Evolutionary conservation across 2,888 invertebrate species (phyloP), one percentile per base, ranked within the genome.

Genomic region (Monoplex corrugatus): DNA sequence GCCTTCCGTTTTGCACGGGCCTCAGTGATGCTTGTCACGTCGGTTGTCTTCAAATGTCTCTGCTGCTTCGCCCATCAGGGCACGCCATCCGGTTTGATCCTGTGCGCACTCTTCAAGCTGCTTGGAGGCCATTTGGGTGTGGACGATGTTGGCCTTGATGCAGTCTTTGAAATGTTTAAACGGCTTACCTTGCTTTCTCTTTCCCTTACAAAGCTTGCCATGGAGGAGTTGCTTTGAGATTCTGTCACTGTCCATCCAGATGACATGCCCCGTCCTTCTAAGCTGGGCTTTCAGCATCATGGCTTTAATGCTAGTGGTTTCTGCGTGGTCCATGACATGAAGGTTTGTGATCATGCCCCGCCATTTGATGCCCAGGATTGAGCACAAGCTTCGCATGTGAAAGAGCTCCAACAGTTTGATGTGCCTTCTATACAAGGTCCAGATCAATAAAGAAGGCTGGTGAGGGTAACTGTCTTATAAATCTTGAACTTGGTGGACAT

Each of bases 371-470:
- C 19, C 44, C 43, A 82, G 35, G 43, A 82, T 40, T 28, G n/a
- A 0, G 80, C 43, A 43, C n/a, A 89, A 87, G 35, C 50, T 87
- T 40, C 50, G n/a, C 44, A 87, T 32, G 84, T 86, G 89, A 78
- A 86, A 90, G 35, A 78, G 75, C n/a, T 89, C 68, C 19, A 89
- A 45, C 57, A 63, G 23, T 45, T 68, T 78, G 44, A 80, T 63
- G 43, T 89, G 89, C 23, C 45, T 68, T 19, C 84, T 32, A 75
- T 87, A 87, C 57, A 82, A n/a, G 78, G 80, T 87, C 88, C 88
- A 83, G n/a, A 45, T 40, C 45, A 82, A 68, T 89, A 80, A 38
- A 63, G 86, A 8, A 87, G 63, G 38, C 63, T 45, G 6, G 87
- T 13, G 43, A 80, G 78, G 38, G 50, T 50, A 50, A 87, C 82